These are phyloP conservation scores for Halocynthia roretzi DNA, from an alignment of 23 tunicate species.

Conservation along the genomic window DNA sequence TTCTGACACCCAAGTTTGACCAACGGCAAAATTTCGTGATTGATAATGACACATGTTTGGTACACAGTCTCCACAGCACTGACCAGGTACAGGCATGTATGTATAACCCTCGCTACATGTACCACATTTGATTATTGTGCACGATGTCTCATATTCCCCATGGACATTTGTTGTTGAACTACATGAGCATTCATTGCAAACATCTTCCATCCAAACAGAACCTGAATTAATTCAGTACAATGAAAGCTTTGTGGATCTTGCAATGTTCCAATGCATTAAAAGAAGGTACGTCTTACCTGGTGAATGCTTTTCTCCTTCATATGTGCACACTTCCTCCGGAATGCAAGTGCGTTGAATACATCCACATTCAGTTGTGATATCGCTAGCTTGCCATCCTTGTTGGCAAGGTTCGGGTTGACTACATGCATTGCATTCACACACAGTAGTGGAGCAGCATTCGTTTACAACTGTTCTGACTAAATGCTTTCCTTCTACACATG, in stretches of 20 bases:
- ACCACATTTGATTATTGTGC: constrained; percentile 81
- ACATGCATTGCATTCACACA: constrained; percentile 86
- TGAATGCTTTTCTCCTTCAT: constrained; percentile 50
- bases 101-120: constrained; percentile 92
- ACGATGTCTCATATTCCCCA: constrained; percentile 73
- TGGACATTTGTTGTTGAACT: constrained; percentile 21
- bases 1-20: constrained; percentile 68
- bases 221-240: constrained; percentile 24
- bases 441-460: constrained; percentile 61
- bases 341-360: constrained; percentile 50
- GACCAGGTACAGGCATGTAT: constrained; percentile 95
- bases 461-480: constrained; percentile 42
- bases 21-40: constrained; percentile 73
- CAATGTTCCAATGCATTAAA: no score
- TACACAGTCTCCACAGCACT: constrained; percentile 98
- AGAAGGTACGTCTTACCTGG: constrained; percentile 45
- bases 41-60: constrained; percentile 88
- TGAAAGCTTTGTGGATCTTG: not conserved
- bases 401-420: constrained; percentile 58
- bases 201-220: constrained; percentile 84
- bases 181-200: constrained; percentile 96
- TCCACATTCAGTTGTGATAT: constrained; percentile 61
- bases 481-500: constrained; percentile 61
- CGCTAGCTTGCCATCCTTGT: constrained; percentile 67
- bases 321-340: constrained; percentile 56